Conservation (phyloP, 2,888 invertebrate species). For the Syrista parreyssii region DNA sequence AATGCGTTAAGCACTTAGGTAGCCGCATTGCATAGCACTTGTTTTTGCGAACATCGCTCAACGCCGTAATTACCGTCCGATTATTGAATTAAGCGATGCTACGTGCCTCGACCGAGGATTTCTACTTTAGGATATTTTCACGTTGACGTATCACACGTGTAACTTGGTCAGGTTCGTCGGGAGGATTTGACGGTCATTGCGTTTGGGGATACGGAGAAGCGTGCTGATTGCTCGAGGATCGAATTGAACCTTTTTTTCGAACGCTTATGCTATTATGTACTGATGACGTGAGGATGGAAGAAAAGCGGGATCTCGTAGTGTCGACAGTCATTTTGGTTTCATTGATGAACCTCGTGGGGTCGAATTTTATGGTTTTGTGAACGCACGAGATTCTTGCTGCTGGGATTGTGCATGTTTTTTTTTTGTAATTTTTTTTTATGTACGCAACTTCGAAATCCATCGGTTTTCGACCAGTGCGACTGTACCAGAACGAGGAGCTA, state of each 20-base stretch:
- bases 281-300: neutral
- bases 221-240: neutral
- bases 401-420: neutral
- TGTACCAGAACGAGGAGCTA: neutral
- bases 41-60: conserved; percentile 37
- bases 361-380: neutral
- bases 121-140: neutral
- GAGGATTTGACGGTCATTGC: neutral
- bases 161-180: neutral
- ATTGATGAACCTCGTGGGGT: neutral
- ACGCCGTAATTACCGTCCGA: conserved; percentile 37
- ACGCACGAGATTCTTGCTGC: neutral
- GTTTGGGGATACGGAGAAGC: neutral
- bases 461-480: neutral
- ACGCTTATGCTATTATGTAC: neutral
- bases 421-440: neutral
- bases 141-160: neutral
- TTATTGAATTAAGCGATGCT: conserved; percentile 48
- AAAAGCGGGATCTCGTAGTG: neutral
- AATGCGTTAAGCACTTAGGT: conserved; percentile 46
- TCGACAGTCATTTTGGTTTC: neutral
- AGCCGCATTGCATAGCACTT: conserved; percentile 45
- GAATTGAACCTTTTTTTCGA: neutral
- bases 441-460: neutral
- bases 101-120: conserved; percentile 12